Conservation (phyloP, 2,888 invertebrate species). For the Parthenolecanium corni region DNA sequence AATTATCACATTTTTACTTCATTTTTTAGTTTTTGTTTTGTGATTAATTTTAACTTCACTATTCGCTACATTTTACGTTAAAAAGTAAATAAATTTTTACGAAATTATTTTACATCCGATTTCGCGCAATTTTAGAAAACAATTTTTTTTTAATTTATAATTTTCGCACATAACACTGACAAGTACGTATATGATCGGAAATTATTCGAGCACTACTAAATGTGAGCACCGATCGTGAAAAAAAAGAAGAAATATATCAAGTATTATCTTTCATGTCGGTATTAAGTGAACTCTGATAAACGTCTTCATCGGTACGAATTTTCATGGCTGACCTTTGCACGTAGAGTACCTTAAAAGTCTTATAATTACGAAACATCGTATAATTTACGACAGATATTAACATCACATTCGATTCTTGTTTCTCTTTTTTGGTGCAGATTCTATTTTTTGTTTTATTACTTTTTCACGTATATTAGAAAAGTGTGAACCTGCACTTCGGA, state of each 20-base stretch:
- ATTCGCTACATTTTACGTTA: too few relatives aligned
- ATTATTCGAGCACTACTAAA: background rate
- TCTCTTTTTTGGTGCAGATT: background rate
- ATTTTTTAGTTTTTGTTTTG: too few relatives aligned
- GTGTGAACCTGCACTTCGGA: background rate
- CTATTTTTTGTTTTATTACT: background rate
- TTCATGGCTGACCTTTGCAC: slow-evolving; percentile 10
- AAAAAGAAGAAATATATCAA: slow-evolving; percentile 3
- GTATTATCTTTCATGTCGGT: slow-evolving; percentile 23
- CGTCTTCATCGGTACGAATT: slow-evolving; percentile 3
- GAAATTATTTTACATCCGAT: too few relatives aligned
- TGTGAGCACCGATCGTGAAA: background rate
- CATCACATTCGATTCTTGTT: background rate
- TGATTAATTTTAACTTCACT: too few relatives aligned
- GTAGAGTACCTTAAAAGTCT: background rate
- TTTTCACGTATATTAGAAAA: background rate
- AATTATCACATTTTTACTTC: too few relatives aligned
- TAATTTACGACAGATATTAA: background rate
- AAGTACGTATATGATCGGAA: background rate
- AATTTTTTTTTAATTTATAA: too few relatives aligned
- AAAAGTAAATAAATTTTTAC: too few relatives aligned
- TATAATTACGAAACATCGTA: slow-evolving; percentile 17
- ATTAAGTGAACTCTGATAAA: slow-evolving; percentile 17
- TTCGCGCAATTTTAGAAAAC: too few relatives aligned
- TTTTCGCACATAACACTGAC: background rate